These are phyloP conservation scores for Elegia similella DNA, from an alignment of 2,888 invertebrate species.

Conservation along the genomic window DNA sequence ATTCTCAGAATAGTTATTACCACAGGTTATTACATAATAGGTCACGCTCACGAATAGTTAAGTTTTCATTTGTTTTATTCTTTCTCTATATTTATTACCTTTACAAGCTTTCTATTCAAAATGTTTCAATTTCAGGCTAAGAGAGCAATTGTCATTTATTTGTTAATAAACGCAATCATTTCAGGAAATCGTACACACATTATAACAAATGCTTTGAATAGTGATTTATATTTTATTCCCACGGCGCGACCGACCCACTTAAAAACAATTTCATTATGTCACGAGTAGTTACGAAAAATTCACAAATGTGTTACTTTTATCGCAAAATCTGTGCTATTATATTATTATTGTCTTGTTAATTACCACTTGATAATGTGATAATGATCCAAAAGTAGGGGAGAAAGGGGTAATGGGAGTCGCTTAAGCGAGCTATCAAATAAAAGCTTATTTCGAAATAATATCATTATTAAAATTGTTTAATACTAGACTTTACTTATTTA, in stretches of 20 bases:
- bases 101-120: not conserved
- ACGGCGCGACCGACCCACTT: slow-evolving; percentile 34
- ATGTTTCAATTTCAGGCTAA: not conserved
- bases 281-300: slow-evolving; percentile 30
- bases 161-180: slow-evolving; percentile 23
- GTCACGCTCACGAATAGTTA: too few relatives aligned
- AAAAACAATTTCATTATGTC: slow-evolving; percentile 33
- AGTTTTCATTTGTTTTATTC: too few relatives aligned
- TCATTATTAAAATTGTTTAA: too few relatives aligned
- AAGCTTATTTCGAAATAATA: too few relatives aligned
- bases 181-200: slow-evolving; percentile 27
- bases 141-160: not conserved
- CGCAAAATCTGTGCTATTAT: slow-evolving; percentile 19
- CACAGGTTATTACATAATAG: too few relatives aligned
- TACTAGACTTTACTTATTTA: too few relatives aligned
- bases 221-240: slow-evolving; percentile 27
- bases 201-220: slow-evolving; percentile 25
- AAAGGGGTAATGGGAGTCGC: too few relatives aligned
- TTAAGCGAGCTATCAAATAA: too few relatives aligned
- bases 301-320: slow-evolving; percentile 33
- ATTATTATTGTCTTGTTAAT: slow-evolving; percentile 9
- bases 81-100: too few relatives aligned
- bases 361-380: slow-evolving; percentile 3
- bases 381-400: not conserved
- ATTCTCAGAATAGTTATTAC: too few relatives aligned